phyloP scores from a whole-genome alignment of 2,113 vertebrate species.

The Carettochelys insculpta region DNA sequence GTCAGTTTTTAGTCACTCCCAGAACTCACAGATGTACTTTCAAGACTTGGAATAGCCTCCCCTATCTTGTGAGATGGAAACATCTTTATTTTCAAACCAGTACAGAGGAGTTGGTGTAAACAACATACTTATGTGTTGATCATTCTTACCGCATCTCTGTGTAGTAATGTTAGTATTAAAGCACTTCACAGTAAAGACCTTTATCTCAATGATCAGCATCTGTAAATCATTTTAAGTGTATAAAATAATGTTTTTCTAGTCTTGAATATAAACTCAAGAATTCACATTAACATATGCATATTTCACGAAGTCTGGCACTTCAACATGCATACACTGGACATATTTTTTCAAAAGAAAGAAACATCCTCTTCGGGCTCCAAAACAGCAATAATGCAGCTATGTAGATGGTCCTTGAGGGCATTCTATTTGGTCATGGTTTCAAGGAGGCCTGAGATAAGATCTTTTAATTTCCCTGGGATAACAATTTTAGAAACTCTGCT shows the following conservation, averaged over 20 bases:
- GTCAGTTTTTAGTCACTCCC: not conserved
- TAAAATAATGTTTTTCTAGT: too few species aligned
- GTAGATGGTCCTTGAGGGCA: not conserved
- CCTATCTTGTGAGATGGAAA: not conserved
- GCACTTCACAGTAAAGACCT: not conserved
- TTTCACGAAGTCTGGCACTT: not conserved
- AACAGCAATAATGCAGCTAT: not conserved
- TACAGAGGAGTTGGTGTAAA: not conserved
- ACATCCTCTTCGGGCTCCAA: not conserved
- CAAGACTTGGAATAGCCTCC: not conserved
- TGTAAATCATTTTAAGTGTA: not conserved
- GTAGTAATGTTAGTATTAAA: too few species aligned
- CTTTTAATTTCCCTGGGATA: not conserved
- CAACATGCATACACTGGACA: not conserved
- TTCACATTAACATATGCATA: not conserved
- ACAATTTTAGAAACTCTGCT: not conserved
- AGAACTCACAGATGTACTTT: not conserved
- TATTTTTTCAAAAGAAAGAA: not conserved
- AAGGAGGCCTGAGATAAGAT: not conserved
- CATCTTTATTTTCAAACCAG: not conserved
- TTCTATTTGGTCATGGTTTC: not conserved
- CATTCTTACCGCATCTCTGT: too few species aligned
- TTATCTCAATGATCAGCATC: not conserved
- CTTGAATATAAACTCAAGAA: not conserved
- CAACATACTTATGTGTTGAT: not conserved